Base-by-base conservation (phyloP, 2,113 vertebrate species). In the Muscicapa adusta region DNA sequence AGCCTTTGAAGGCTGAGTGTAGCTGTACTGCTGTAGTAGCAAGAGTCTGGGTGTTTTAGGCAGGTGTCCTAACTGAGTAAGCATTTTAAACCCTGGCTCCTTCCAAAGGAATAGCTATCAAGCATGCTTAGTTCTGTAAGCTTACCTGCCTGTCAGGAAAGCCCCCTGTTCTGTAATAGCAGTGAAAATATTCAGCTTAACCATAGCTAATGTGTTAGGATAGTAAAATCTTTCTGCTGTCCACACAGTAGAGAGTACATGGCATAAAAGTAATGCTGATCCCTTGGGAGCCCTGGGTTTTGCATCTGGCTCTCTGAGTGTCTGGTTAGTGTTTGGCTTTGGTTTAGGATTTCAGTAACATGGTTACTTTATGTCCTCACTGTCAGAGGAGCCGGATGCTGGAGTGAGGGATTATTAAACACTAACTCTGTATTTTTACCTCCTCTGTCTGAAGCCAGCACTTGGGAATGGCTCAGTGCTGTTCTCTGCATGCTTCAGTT, bases 21-120 rank as follows among this genome's bases (percentile, higher is more conserved):
- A 92, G 62, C 87, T 73, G 54, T 77, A 60, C 63, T 74, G 10
- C 76, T 62, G 51, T 56, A 91, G 85, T 85, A 93, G 74, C 45
- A 45, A 58, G 78, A 31, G 50, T 78, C 56, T 5, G 54, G 36
- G 24, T 89, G 33, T 73, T 87, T 68, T 63, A 74, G 62, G 24
- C 47, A 68, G 83, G 16, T 93, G 53, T 72, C 48, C 36, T 66
- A 9, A 40, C 56, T 48, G 58, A 81, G 66, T 60, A 54, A 93
- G 63, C 42, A 5, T 94, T 81, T 79, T 34, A 91, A 58, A 70
- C 48, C 38, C 58, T 65, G 80, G 3, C 40, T 91, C 28, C 48
- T 93, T 87, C 54, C 45, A 42, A 65, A 71, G 60, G 56, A 85
- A 31, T n/a, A 65, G 24, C 56, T 88, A 13, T 84, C 51, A 56